A percentile compares a stretch with the other conserved stretches of the same genome.
These are phyloP conservation scores for Dasyornis broadbenti DNA, from an alignment of 2,113 vertebrate genomes.

Conservation along the genomic window DNA sequence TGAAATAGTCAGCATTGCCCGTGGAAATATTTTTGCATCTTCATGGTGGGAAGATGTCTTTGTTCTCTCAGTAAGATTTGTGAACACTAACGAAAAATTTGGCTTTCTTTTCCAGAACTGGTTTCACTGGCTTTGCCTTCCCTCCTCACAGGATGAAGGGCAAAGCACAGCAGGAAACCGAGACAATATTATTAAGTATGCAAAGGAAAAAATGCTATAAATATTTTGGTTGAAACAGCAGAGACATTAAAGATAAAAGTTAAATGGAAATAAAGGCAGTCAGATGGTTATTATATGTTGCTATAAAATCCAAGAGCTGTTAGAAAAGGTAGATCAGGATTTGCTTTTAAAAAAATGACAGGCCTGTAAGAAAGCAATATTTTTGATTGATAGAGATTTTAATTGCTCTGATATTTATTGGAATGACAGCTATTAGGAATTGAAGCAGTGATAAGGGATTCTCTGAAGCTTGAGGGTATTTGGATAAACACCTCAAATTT, in stretches of 20 bases:
- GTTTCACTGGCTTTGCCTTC: background rate
- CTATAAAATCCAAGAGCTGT: constrained; percentile 74
- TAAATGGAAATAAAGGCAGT: constrained; percentile 78
- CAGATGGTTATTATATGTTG: constrained; percentile 76
- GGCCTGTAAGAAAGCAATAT: constrained; percentile 52
- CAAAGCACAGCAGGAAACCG: constrained; percentile 15
- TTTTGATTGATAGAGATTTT: constrained; percentile 41
- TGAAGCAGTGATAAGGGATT: constrained; percentile 37
- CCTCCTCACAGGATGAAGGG: background rate
- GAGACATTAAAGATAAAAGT: constrained; percentile 75
- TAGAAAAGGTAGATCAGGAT: constrained; percentile 74
- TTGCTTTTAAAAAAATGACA: constrained; percentile 73
- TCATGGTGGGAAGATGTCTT: background rate
- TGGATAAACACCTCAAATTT: constrained; percentile 61
- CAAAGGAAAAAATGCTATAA: constrained; percentile 63
- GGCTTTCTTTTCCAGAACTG: background rate
- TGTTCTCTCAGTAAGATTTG: background rate
- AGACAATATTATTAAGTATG: constrained; percentile 47
- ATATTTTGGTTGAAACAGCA: constrained; percentile 75
- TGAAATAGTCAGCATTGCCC: background rate
- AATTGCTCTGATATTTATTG: constrained; percentile 59
- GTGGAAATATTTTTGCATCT: background rate
- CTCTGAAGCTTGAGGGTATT: constrained; percentile 59
- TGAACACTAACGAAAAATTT: background rate
- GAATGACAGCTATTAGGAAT: constrained; percentile 55